Evolutionary conservation across 2,888 invertebrate species (phyloP).

Genomic region (Dioctria rufipes): DNA sequence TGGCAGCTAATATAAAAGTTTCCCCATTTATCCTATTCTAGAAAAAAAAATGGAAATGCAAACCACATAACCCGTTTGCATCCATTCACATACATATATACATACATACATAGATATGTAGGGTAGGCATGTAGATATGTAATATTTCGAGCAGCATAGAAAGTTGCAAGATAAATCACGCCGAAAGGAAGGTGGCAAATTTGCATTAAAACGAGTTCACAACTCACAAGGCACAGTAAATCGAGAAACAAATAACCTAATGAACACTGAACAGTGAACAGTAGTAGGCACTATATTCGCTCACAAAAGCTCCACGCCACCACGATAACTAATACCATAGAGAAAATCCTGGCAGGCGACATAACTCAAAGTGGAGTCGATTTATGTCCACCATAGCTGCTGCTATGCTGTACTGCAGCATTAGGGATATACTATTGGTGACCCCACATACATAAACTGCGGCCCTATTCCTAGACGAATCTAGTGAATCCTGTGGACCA

Average conservation of each 20-base stretch:
- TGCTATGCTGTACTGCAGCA: slow-evolving; percentile 20
- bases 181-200: slow-evolving; percentile 44
- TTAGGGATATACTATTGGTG: too few relatives aligned
- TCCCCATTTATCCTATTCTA: slow-evolving; percentile 28
- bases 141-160: neutral
- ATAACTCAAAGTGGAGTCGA: slow-evolving; percentile 42
- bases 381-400: slow-evolving; percentile 42
- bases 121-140: too few relatives aligned
- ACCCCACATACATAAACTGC: neutral
- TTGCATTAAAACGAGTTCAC: slow-evolving; percentile 44
- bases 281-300: slow-evolving; percentile 7
- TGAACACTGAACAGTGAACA: slow-evolving; percentile 24
- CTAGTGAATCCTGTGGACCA: slow-evolving; percentile 22
- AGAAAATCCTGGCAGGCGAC: slow-evolving; percentile 33
- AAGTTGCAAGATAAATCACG: slow-evolving; percentile 44
- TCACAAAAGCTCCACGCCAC: slow-evolving; percentile 2
- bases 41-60: neutral
- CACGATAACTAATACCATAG: slow-evolving; percentile 22
- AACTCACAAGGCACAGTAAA: slow-evolving; percentile 33
- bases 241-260: slow-evolving; percentile 43
- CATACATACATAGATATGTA: too few relatives aligned
- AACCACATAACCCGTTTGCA: neutral
- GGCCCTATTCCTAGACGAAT: neutral
- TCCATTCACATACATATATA: neutral
- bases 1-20: slow-evolving; percentile 40